phyloP scores from a whole-genome alignment of 2,888 invertebrate species.

The Caenorhabditis imperialis region DNA sequence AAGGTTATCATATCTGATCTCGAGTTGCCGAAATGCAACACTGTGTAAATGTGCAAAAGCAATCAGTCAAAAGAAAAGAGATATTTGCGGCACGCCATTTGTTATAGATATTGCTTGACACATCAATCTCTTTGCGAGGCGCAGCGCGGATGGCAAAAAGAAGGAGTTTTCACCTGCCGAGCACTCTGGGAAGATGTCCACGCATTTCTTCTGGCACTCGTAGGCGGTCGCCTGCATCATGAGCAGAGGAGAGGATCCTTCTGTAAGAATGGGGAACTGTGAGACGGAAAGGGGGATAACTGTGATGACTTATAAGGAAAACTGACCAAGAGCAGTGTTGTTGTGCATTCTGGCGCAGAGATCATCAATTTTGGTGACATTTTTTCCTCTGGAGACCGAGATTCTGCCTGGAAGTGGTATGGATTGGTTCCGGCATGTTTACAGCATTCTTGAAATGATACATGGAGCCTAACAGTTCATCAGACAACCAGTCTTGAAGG shows the following conservation, averaged over 20 bases:
- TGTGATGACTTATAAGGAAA: too few species aligned
- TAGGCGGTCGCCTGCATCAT: constrained; percentile 68
- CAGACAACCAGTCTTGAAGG: too few species aligned
- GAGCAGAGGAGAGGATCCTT: constrained; percentile 62
- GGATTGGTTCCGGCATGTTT: too few species aligned
- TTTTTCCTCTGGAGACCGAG: constrained; percentile 63
- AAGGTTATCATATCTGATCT: constrained; percentile 44
- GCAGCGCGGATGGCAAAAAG: constrained; percentile 14
- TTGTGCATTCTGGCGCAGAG: constrained; percentile 71
- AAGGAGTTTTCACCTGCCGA: constrained; percentile 58
- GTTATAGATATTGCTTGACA: constrained; percentile 56
- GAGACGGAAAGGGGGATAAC: too few species aligned
- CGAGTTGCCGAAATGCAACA: constrained; percentile 51
- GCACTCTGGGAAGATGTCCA: constrained; percentile 67
- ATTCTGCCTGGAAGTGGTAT: constrained; percentile 49
- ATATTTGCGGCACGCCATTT: constrained; percentile 52
- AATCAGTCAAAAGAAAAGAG: constrained; percentile 54
- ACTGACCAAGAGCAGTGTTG: constrained; percentile 66
- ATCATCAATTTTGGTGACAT: constrained; percentile 62
- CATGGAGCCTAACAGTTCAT: too few species aligned
- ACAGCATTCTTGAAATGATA: too few species aligned
- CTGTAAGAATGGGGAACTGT: constrained; percentile 21
- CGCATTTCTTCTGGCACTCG: constrained; percentile 69
- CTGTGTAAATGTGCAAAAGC: constrained; percentile 58
- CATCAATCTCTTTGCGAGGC: constrained; percentile 46